Evolutionary conservation across 2,113 vertebrate species (phyloP), one percentile per base, ranked within the genome.

Genomic region (Piprites chloris): DNA sequence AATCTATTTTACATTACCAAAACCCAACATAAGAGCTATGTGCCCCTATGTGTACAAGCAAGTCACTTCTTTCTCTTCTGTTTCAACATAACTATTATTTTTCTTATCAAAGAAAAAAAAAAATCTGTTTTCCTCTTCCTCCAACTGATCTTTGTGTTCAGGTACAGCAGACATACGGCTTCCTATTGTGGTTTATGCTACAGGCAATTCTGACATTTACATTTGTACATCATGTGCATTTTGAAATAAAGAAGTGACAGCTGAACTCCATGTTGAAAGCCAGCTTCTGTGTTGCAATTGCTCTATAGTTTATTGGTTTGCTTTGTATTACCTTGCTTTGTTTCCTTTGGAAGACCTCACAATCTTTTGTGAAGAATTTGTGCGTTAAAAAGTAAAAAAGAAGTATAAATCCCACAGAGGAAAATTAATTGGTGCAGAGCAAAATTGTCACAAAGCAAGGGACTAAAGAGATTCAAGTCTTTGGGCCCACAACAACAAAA

Each of bases 1-100:
- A 93, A 90, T 88, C 92, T 93, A 42, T 96, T 87, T 96, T 96
- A 79, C 32, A 28, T 95, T 95, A 62, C 56, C 53, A 76, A 11
- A 93, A 33, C 14, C 74, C 55, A 75, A 33, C 8, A 83, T 27
- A 94, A 93, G 88, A 90, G 11, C 28, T 69, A 14, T 39, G 15
- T 68, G 9, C 8, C 47, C 5, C 0, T 53, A 16, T 77, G 10
- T 50, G 33, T 65, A 42, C 14, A 78, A 85, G 32, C 13, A 62
- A 94, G 59, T 62, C 49, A 79, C 18, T 81, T 71, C 22, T 85
- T 53, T 80, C 22, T 87, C 6, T 95, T 62, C 35, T 85, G 11
- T 92, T 92, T 52, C 56, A 61, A 55, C 7, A 52, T 41, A 87
- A 30, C 6, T 65, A 19, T 69, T 62, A 55, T 52, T 46, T 46